phyloP scores from a whole-genome alignment of 2,113 vertebrate genomes.

The Marmota flaviventris region DNA sequence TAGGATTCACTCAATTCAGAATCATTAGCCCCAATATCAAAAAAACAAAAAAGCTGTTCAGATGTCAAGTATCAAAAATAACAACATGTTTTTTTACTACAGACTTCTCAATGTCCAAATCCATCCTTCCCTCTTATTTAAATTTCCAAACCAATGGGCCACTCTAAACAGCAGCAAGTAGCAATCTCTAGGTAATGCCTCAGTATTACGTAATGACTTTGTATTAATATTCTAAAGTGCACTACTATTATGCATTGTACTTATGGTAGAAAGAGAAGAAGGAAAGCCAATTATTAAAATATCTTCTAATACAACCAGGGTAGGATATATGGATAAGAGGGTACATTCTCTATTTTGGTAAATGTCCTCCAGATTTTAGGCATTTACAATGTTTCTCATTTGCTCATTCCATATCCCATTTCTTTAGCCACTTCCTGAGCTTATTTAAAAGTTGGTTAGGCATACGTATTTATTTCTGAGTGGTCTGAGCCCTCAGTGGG shows the following conservation, averaged over 20 bases:
- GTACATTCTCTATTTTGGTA: not conserved
- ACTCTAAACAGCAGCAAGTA: not conserved
- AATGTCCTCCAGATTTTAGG: not conserved
- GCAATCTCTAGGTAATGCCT: not conserved
- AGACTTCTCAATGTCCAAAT: not conserved
- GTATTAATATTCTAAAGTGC: not conserved
- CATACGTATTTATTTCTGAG: not conserved
- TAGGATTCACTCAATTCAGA: not conserved
- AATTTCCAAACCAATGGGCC: not conserved
- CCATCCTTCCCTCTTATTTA: not conserved
- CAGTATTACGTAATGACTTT: not conserved
- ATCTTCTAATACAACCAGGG: not conserved
- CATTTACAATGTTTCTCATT: not conserved
- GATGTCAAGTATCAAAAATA: not conserved
- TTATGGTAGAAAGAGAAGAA: not conserved
- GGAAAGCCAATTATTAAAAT: not conserved
- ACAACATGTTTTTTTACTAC: not conserved
- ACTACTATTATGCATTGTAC: not conserved
- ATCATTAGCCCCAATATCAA: fast-evolving
- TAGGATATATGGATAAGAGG: not conserved
- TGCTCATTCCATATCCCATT: not conserved
- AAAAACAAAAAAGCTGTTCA: not conserved
- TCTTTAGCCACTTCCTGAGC: not conserved
- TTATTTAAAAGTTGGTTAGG: not conserved
- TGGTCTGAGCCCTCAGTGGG: not conserved